A percentile compares a stretch with the other conserved stretches of the same genome.
These are phyloP conservation scores for Habroteleia sp. DNA, from an alignment of 2,888 invertebrate genomes.

Conservation along the genomic window DNA sequence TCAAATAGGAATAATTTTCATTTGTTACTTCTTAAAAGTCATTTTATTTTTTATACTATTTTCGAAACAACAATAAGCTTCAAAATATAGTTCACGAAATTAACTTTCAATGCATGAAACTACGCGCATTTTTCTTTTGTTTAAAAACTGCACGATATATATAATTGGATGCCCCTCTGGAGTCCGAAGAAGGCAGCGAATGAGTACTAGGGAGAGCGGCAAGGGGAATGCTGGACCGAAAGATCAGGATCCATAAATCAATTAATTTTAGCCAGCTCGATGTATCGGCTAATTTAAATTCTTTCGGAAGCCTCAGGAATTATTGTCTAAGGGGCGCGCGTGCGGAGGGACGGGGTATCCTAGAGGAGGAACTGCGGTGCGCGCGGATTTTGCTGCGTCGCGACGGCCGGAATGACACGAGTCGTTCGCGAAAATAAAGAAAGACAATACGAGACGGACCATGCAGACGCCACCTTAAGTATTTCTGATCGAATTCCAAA, in stretches of 20 bases:
- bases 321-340: constrained; percentile 67
- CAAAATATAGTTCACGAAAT: constrained; percentile 17
- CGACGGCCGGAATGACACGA: constrained; percentile 61
- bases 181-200: constrained; percentile 45
- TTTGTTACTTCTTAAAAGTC: too few species aligned
- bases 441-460: constrained; percentile 64
- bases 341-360: constrained; percentile 13
- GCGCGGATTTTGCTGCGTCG: constrained; percentile 55
- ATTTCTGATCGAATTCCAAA: constrained; percentile 81
- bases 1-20: too few species aligned
- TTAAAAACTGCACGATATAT: constrained; percentile 49
- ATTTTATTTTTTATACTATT: background rate
- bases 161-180: constrained; percentile 54
- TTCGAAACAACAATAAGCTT: background rate
- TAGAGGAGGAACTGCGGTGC: constrained; percentile 38
- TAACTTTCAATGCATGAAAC: constrained; percentile 16
- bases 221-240: constrained; percentile 41
- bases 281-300: constrained; percentile 80
- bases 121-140: constrained; percentile 45
- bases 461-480: constrained; percentile 79
- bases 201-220: constrained; percentile 17
- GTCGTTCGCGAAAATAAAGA: constrained; percentile 55
- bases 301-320: constrained; percentile 77
- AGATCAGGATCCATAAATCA: constrained; percentile 78
- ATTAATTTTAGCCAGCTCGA: constrained; percentile 80